Evolutionary conservation across 2,888 invertebrate species (phyloP), one percentile per base, ranked within the genome.

Genomic region (Lacanobia oleracea): DNA sequence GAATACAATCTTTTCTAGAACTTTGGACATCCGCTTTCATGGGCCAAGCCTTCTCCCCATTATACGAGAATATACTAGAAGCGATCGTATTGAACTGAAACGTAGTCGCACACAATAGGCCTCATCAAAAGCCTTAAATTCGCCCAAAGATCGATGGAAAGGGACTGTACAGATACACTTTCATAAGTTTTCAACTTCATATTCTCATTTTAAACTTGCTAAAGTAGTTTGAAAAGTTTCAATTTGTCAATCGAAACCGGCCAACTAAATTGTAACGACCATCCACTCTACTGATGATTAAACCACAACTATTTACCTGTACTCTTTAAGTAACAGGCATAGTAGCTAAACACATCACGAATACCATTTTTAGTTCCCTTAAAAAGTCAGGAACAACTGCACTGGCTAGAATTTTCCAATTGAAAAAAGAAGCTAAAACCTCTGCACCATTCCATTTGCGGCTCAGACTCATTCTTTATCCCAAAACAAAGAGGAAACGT

Each of bases 401-500:
- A 59, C 48, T 33, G 21, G 43, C 51, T 62, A 27, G 10, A 67
- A 48, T 65, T 66, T 16, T 10, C 16, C 27, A 57, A 80, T 51
- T 64, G 54, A 68, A 80, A 82, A 75, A 72, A 67, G 79, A 75
- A 72, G 27, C 48, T 61, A 56, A 78, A 67, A 72, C 62, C 57
- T 27, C 54, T 56, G 45, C 43, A 71, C 72, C 54, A 71, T 78
- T 81, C 72, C 74, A 67, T 83, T 78, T 78, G 76, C 79, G 48
- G 70, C 62, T 67, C 70, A 64, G 45, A 40, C 57, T 37, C 50
- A 66, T 64, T 74, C 75, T 72, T 80, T 73, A 63, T 72, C 50
- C 50, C 56, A 75, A 79, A 72, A 71, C 70, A 73, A 84, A 77
- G 61, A 61, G 48, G 53, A 64, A 80, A 72, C 75, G 78, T 82